Conservation (phyloP, 2,113 vertebrate genomes). For the Sorex fumeus region DNA sequence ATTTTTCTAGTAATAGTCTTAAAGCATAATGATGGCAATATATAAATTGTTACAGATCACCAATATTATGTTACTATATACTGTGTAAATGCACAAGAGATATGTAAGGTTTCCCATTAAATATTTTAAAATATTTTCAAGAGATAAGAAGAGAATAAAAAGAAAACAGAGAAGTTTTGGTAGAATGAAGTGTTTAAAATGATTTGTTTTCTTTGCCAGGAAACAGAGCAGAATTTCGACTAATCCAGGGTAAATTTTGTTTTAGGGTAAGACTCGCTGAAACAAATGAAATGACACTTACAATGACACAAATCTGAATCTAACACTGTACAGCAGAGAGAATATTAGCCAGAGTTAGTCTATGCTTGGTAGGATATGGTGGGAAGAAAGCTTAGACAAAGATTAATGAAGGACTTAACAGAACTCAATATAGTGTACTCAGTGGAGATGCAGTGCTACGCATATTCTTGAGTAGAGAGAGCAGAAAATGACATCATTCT, state of each 20-base stretch:
- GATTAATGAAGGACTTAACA: neutral
- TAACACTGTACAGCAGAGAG: neutral
- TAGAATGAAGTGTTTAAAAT: neutral
- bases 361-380: rapidly evolving
- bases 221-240: neutral
- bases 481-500: constrained; percentile 37
- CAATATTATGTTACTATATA: neutral
- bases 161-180: neutral
- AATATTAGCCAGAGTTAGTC: neutral
- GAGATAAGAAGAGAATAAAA: neutral
- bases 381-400: neutral
- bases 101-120: neutral
- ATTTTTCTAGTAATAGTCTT: neutral
- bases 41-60: neutral
- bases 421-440: neutral
- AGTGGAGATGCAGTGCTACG: neutral
- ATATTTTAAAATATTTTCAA: constrained; percentile 4
- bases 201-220: neutral
- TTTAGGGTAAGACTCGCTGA: neutral
- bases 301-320: neutral
- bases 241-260: neutral
- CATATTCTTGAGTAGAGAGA: neutral
- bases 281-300: neutral
- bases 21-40: neutral
- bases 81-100: neutral